Evolutionary conservation across 2,113 vertebrate genomes (phyloP), one percentile per base, ranked within the genome.

Genomic region (Xiphorhynchus elegans): DNA sequence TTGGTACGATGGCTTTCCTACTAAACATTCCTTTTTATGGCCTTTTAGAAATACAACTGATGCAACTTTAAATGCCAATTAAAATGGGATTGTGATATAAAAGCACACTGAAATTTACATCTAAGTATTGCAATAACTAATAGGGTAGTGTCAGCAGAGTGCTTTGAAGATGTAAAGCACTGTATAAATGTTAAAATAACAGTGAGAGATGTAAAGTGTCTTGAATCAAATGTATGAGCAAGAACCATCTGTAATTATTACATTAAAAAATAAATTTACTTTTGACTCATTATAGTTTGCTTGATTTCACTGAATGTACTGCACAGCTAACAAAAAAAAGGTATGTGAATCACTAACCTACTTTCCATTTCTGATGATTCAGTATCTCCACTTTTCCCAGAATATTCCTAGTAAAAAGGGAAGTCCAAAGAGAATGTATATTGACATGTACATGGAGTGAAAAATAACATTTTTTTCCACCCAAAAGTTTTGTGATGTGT

Each of bases 151-250:
- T 82, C 83, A 85, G 46, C 55, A 53, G 39, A 83, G 49, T 70
- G 56, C 62, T 96, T 78, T 94, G 66, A 95, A 78, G 46, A 92
- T 66, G 74, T 74, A 84, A 93, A 90, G 26, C 50, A 40, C 24
- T 24, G 10, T 10, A 35, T 56, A 78, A 78, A 70, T 75, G 26
- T 56, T 88, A 85, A 84, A 81, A 74, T 66, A 90, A 81, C 60
- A 69, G 20, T 25, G 37, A 69, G 90, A 73, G 33, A 56, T 42
- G 67, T 9, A 14, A 85, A 78, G 20, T 39, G 13, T 46, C 47
- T 84, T 74, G 70, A 70, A 92, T 70, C 56, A 92, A 77, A 82
- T 1, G 2, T 35, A 70, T 29, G 25, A 74, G 25, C 46, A 67
- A 56, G 89, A 92, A 75, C 42, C 19, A 67, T n/a, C 42, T 82